Evolutionary conservation across 2,113 vertebrate genomes (phyloP).

Genomic region (Carlito syrichta): DNA sequence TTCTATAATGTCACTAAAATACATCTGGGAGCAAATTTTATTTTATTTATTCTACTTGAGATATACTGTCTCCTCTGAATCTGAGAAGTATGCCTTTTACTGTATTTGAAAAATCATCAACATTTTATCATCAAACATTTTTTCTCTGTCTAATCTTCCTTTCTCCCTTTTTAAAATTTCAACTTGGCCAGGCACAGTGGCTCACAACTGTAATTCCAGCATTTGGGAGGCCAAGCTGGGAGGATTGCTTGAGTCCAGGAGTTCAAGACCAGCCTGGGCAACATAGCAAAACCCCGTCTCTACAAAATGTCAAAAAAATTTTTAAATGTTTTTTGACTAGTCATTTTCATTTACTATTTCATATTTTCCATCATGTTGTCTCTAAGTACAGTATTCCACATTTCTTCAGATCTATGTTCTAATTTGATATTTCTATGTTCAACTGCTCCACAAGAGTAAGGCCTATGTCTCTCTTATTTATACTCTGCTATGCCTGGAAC

Average conservation of each 20-base stretch:
- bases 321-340: too few relatives aligned
- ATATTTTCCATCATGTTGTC: neutral
- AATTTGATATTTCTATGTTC: neutral
- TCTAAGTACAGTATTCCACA: neutral
- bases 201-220: too few relatives aligned
- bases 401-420: neutral
- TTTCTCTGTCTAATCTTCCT: neutral
- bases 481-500: neutral
- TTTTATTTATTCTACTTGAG: neutral
- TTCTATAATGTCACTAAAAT: neutral
- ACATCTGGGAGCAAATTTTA: neutral
- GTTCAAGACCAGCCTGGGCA: too few relatives aligned
- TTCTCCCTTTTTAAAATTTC: neutral
- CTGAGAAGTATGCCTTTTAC: neutral
- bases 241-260: too few relatives aligned
- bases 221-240: too few relatives aligned
- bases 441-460: neutral
- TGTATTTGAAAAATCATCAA: neutral
- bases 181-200: too few relatives aligned
- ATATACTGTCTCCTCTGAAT: neutral
- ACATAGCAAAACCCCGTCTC: too few relatives aligned
- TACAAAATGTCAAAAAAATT: too few relatives aligned
- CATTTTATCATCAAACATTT: neutral
- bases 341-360: neutral
- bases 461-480: neutral